These are phyloP conservation scores for Dasypogon diadema DNA, from an alignment of 2,888 invertebrate species.

Conservation along the genomic window DNA sequence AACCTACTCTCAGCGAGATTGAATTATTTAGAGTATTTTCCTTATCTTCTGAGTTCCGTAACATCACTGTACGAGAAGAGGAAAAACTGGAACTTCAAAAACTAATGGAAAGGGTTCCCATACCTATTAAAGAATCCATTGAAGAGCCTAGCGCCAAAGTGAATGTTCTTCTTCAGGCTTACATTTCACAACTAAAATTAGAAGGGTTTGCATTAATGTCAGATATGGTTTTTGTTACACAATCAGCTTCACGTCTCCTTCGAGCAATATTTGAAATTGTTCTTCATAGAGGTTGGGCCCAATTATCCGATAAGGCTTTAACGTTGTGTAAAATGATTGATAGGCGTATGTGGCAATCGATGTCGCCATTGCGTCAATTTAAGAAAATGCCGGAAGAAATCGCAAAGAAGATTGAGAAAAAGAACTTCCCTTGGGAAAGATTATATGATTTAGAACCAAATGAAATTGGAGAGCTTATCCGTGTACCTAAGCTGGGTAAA, in stretches of 20 bases:
- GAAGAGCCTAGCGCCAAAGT: constrained; percentile 97
- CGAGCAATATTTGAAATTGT: constrained; percentile 98
- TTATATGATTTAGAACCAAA: constrained; percentile 96
- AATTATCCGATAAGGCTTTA: constrained; percentile 94
- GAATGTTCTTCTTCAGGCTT: constrained; percentile 95
- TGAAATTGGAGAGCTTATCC: constrained; percentile 89
- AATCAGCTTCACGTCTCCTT: constrained; percentile 94
- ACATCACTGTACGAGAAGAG: constrained; percentile 93
- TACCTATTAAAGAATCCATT: constrained; percentile 98
- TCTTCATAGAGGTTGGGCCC: constrained; percentile 93
- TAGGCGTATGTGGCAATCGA: constrained; percentile 99
- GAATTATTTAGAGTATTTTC: constrained; percentile 99
- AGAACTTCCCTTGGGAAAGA: constrained; percentile 93
- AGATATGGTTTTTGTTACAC: constrained; percentile 99
- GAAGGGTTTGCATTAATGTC: constrained; percentile 99
- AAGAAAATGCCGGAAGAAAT: constrained; percentile 97
- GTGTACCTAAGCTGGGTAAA: constrained; percentile 74
- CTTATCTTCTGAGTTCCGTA: constrained; percentile 94
- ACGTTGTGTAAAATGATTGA: constrained; percentile 99
- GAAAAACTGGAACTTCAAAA: constrained; percentile 97
- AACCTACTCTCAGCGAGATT: constrained; percentile 97
- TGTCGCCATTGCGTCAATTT: constrained; percentile 98
- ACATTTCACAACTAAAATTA: constrained; percentile 97
- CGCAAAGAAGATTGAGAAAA: constrained; percentile 97
- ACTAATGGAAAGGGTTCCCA: constrained; percentile 91